These are phyloP conservation scores for Henricia sp. DNA, from an alignment of 53 echinoderm and acorn worm genomes.

Conservation along the genomic window DNA sequence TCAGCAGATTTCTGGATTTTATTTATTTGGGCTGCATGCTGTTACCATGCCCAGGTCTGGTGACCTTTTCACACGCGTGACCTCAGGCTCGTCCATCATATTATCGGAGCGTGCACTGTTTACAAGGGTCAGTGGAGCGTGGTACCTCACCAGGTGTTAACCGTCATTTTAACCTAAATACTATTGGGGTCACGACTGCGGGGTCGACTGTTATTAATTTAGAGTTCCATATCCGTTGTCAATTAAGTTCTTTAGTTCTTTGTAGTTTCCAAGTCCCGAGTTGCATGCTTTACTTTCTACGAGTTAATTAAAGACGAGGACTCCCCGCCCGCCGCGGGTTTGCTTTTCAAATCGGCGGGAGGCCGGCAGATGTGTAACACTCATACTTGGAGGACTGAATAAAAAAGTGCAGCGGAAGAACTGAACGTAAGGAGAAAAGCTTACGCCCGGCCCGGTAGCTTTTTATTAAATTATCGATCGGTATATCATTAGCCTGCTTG, in stretches of 20 bases:
- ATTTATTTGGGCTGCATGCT: conserved; percentile 14
- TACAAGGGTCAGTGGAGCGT: neutral
- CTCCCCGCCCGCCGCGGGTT: neutral
- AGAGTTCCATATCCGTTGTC: neutral
- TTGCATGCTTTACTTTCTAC: neutral
- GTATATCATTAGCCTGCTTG: conserved; percentile 26
- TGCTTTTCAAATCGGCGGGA: neutral
- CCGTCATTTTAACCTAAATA: conserved; percentile 12
- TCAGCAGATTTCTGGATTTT: neutral
- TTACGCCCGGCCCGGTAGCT: conserved; percentile 22
- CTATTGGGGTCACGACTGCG: conserved; percentile 10
- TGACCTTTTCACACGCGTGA: conserved; percentile 41
- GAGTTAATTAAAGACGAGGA: conserved; percentile 37
- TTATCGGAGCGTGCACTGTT: conserved; percentile 6
- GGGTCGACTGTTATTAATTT: conserved; percentile 28
- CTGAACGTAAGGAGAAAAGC: neutral
- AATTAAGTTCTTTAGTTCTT: too few species aligned
- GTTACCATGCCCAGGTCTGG: conserved; percentile 32
- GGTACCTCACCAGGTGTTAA: conserved; percentile 38
- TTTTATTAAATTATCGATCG: conserved; percentile 56
- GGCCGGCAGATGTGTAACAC: conserved; percentile 13
- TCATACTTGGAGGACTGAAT: neutral
- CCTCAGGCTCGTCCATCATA: conserved; percentile 50
- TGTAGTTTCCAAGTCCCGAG: conserved; percentile 6
- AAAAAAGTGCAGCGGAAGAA: neutral